Conservation (phyloP, 2,888 invertebrate species). For the Campoplex nolae region DNA sequence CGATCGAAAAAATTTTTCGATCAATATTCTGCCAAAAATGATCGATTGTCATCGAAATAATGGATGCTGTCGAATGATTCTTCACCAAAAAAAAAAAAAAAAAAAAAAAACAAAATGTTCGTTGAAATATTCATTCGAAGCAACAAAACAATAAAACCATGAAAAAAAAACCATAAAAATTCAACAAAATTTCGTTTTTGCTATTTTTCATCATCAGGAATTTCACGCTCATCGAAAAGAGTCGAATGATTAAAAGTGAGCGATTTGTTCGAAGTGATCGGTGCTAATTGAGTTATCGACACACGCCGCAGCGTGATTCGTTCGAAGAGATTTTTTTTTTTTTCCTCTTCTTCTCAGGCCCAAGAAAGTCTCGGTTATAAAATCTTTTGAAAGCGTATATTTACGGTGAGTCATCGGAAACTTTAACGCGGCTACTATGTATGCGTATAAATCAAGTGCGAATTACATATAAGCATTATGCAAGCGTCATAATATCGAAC, state of each 20-base stretch:
- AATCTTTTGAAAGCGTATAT: slow-evolving; percentile 1
- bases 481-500: slow-evolving; percentile 46
- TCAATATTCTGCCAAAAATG: background rate
- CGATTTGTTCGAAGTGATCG: background rate
- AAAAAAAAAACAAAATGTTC: background rate
- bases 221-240: background rate
- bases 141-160: too few species aligned
- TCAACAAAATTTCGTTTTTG: background rate
- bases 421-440: slow-evolving; percentile 1
- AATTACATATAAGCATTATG: slow-evolving; percentile 1
- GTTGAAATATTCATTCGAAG: background rate
- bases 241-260: background rate
- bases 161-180: too few species aligned
- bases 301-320: background rate
- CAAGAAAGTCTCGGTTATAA: background rate
- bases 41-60: background rate
- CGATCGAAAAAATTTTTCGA: background rate
- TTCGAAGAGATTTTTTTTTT: background rate
- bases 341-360: background rate
- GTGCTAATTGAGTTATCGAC: slow-evolving; percentile 21
- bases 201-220: background rate
- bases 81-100: too few species aligned
- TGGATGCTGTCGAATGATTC: background rate
- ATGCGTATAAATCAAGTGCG: slow-evolving; percentile 4
- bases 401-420: slow-evolving; percentile 15